phyloP scores from a whole-genome alignment of 2,113 vertebrate species.

The Esox niger region DNA sequence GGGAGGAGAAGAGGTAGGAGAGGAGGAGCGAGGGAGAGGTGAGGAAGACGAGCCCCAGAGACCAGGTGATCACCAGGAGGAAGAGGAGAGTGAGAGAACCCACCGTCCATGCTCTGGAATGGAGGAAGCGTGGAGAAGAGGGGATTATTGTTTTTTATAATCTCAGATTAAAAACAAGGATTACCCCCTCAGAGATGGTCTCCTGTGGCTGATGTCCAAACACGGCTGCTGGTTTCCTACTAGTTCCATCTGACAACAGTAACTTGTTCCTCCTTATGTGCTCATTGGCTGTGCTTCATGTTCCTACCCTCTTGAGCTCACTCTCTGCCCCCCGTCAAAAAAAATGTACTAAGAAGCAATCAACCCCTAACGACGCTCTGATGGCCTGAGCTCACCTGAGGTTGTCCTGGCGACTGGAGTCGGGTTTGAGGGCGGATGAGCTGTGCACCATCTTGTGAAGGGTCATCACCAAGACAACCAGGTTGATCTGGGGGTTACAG shows the following conservation, averaged over 20 bases:
- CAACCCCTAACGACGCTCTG: background rate
- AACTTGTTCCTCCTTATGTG: background rate
- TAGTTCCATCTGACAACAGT: too few relatives aligned
- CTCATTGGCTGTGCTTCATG: background rate
- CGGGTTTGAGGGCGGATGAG: constrained; percentile 86
- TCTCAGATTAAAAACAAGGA: too few relatives aligned
- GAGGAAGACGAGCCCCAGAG: constrained; percentile 89
- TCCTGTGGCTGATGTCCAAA: too few relatives aligned
- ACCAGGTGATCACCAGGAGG: constrained; percentile 90
- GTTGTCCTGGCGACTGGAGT: constrained; percentile 92
- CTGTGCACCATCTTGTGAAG: constrained; percentile 90
- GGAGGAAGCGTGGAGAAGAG: background rate
- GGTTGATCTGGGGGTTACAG: constrained; percentile 76
- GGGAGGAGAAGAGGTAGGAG: constrained; percentile 93
- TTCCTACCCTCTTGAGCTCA: background rate
- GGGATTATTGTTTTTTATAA: too few relatives aligned
- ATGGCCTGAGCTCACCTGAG: constrained; percentile 77
- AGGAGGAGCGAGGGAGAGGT: constrained; percentile 86
- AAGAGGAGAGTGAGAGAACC: constrained; percentile 87
- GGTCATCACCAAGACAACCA: constrained; percentile 88
- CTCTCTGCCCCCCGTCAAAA: background rate
- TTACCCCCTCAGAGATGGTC: too few relatives aligned
- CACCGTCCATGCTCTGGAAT: constrained; percentile 85
- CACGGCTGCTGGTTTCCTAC: too few relatives aligned
- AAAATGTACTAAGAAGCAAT: constrained; percentile 9